Base-by-base conservation (phyloP, 2,113 vertebrate species). In the Labrus mixtus region DNA sequence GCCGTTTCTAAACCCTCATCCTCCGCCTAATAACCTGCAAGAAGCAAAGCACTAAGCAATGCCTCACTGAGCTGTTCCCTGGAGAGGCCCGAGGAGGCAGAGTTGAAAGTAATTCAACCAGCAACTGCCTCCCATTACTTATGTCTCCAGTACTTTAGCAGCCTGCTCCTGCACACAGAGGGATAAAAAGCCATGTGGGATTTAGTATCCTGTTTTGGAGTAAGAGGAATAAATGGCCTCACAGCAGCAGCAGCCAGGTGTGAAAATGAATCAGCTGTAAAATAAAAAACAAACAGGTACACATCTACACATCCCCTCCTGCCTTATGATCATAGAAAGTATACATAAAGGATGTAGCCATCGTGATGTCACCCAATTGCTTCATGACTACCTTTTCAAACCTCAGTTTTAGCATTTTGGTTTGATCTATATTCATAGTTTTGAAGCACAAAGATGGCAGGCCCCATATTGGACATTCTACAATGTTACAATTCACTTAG, bases 231-330 rank as follows among this genome's bases (percentile, higher is more conserved):
- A 76, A 79, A 60, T 1, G 19, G 58, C 46, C 54, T 59, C 37
- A 10, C 16, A 48, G 46, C 17, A 19, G 46, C 15, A 19, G 50
- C 17, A 54, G 17, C 84, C 73, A 74, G 59, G 72, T 57, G 58
- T 51, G n/a, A 13, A 59, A 71, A 57, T 5, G 23, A 58, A 63
- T 20, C 56, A 23, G 37, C 9, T 56, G 19, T 25, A 50, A 19
- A 19, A n/a, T n/a, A n/a, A n/a, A 6, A 50, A 25, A 3, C 1
- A 25, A 25, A 25, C 25, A 25, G 25, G 25, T 25, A 25, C 46
- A 66, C 6, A 20, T 39, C 17, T 39, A 25, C 25, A 48, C 16
- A 5, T 12, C 23, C 5, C 2, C 8, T 22, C 10, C 13, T 9
- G 36, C 8, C 6, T 16, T 65, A 36, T 64, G 45, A 60, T 7